phyloP scores from a whole-genome alignment of 2,113 vertebrate genomes.

The Phrynosoma platyrhinos region DNA sequence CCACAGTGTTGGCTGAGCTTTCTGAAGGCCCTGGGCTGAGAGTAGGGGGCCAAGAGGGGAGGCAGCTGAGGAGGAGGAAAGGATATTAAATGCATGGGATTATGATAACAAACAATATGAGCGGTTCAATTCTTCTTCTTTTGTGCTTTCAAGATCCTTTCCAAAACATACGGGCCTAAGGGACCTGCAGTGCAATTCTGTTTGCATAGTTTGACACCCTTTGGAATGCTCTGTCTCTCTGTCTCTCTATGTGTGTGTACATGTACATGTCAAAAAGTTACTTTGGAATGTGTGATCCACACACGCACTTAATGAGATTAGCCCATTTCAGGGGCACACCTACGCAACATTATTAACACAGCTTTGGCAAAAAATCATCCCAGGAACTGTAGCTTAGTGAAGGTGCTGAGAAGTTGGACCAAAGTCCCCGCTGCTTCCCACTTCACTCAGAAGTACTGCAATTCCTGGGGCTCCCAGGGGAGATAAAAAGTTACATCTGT shows the following conservation, averaged over 20 bases:
- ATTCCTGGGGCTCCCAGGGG: too few species aligned
- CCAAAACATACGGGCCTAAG: constrained; percentile 52
- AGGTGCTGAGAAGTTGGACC: neutral
- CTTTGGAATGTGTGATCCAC: neutral
- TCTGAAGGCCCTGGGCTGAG: constrained; percentile 29
- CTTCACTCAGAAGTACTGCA: neutral
- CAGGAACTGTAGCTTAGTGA: neutral
- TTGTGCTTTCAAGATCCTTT: constrained; percentile 55
- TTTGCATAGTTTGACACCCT: neutral
- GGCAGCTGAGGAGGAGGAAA: constrained; percentile 33
- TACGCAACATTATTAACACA: neutral
- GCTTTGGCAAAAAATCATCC: neutral
- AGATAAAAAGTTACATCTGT: too few species aligned
- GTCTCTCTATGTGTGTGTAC: too few species aligned
- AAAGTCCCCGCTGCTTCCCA: too few species aligned
- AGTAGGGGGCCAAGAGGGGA: neutral
- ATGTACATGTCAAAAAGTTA: too few species aligned
- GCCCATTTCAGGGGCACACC: neutral
- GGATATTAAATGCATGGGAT: constrained; percentile 63
- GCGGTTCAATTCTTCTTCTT: constrained; percentile 43
- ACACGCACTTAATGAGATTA: neutral
- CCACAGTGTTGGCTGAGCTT: constrained; percentile 45
- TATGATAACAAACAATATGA: constrained; percentile 56
- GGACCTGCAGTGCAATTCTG: constrained; percentile 49
- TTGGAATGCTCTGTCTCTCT: neutral